Base-by-base conservation (phyloP, 2,888 invertebrate genomes). In the Andrena hattorfiana region DNA sequence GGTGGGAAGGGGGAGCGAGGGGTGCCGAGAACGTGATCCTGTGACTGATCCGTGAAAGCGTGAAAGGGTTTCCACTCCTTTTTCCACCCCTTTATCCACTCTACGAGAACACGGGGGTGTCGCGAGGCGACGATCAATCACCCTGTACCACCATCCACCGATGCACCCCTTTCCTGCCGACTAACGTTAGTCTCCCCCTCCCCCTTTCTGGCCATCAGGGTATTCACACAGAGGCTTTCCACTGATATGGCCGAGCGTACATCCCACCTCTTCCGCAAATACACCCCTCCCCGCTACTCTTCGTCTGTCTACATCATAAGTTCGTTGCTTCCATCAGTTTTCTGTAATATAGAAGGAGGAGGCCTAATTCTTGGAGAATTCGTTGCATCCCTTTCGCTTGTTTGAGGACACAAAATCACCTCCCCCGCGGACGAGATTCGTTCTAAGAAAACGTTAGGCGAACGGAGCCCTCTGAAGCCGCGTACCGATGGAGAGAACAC, bases 91-190 rank as follows among this genome's bases (percentile, higher is more conserved):
- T 92, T 92, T 90, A 90, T 89, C 87, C 89, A 90, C 89, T 91
- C 89, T 85, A 77, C 84, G 86, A 84, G 90, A 89, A 90, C 89
- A 87, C 84, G 87, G 89, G 90, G 91, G 92, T 93, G 91, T 90
- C 90, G 91, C 89, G 89, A 89, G 88, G 89, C 89, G 88, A 91
- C 91, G 92, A 93, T 93, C 93, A 92, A 93, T 93, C 93, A 93
- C 92, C 87, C 84, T 84, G 84, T 85, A 82, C 89, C 89, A 87
- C 87, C 90, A 85, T 71, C 81, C 77, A 66, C 78, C 84, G 83
- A 74, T 83, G 84, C 87, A 72, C 87, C 85, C 81, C 83, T 82
- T 83, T 83, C 67, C 81, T 72, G 51, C 66, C 63, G 70, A 56
- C 86, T 73, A 71, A 85, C 85, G 67, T 77, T 77, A 10, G 64